Evolutionary conservation across 1,140 invertebrate genomes (phyloP).

Genomic region (Zaprionus vittiger): DNA sequence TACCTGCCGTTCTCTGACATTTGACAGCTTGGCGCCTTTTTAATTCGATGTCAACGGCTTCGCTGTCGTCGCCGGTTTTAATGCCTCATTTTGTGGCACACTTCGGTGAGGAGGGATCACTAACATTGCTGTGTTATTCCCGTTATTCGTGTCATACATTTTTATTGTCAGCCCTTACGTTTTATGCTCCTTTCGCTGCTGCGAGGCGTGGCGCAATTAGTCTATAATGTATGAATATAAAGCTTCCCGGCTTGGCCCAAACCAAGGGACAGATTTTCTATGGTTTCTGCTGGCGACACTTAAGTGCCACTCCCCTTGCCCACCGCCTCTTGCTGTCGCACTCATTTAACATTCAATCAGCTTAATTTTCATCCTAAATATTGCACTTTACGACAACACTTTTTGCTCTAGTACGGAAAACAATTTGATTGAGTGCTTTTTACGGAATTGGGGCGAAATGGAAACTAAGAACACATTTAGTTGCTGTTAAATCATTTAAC

Average conservation of each 20-base stretch:
- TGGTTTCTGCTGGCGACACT: conserved; percentile 20
- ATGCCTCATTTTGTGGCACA: conserved; percentile 66
- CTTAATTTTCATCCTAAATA: conserved; percentile 2
- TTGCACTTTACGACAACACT: not conserved
- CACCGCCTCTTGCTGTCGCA: conserved; percentile 2
- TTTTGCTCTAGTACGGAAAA: not conserved
- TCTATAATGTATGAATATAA: conserved; percentile 56
- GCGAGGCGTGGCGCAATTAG: conserved; percentile 58
- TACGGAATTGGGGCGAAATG: not conserved
- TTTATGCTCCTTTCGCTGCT: conserved; percentile 47
- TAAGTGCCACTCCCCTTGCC: conserved; percentile 30
- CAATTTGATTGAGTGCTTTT: not conserved
- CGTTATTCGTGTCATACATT: conserved; percentile 63
- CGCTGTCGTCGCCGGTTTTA: conserved; percentile 47
- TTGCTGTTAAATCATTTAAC: not conserved
- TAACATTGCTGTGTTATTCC: conserved; percentile 55
- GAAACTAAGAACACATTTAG: not conserved
- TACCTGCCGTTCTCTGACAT: conserved; percentile 56
- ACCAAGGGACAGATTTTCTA: conserved; percentile 40
- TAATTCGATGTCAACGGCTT: conserved; percentile 62
- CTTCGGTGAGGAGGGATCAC: conserved; percentile 44
- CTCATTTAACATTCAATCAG: conserved; percentile 41
- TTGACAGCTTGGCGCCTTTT: conserved; percentile 78
- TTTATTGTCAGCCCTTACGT: conserved; percentile 59
- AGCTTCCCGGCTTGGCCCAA: conserved; percentile 12